Evolutionary conservation across 2,797 vertebrate species (phyloP).

Genomic region (Allobates femoralis): DNA sequence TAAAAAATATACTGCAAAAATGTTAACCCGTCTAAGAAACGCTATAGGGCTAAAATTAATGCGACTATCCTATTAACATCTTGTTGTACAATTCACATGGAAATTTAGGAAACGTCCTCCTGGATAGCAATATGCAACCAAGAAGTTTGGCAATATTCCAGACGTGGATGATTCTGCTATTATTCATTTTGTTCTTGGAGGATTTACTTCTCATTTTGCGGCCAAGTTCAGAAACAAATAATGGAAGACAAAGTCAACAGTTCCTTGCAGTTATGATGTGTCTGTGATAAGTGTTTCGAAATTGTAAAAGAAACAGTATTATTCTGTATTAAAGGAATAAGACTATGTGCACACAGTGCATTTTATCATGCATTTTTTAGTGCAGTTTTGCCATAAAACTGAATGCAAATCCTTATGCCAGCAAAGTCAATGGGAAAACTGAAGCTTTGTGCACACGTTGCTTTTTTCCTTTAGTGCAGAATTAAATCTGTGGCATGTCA

Average conservation of each 20-base stretch:
- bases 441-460: no score
- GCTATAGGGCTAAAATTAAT: not conserved
- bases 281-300: not conserved
- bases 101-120: conserved; percentile 10
- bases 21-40: not conserved
- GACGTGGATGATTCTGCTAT: not conserved
- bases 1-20: not conserved
- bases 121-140: not conserved
- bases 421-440: no score
- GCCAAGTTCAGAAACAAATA: not conserved
- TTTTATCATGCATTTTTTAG: no score
- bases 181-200: not conserved
- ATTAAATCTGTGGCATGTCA: no score
- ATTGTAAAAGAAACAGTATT: no score
- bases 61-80: not conserved
- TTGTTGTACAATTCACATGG: not conserved
- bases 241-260: no score
- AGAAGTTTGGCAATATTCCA: not conserved
- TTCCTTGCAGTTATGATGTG: no score
- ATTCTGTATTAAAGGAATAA: no score
- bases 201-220: not conserved
- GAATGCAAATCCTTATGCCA: no score
- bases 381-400: no score
- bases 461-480: no score
- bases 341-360: no score